Base-by-base conservation (phyloP, 2,797 vertebrate genomes). In the Parauchenoglanis ngamensis region DNA sequence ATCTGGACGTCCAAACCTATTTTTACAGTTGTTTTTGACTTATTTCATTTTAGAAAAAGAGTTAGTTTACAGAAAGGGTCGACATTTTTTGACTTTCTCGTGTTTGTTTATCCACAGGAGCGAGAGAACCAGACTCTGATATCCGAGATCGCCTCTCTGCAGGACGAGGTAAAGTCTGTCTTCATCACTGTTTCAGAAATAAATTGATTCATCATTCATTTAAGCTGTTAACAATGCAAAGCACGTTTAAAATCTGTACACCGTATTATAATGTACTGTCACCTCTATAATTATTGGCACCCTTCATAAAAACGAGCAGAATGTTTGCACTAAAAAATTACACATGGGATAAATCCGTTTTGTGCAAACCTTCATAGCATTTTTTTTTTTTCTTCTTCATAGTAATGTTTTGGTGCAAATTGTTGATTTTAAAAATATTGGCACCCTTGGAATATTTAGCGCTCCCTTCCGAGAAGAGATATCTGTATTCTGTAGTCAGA, bases 101-200 rank as follows among this genome's bases (percentile, higher is more conserved):
- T 61, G 19, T 75, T 56, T n/a, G 2, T 77, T 85, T 67, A 0
- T 4, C 23, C 15, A 0, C 90, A 99, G 98, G 96, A 97, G 90
- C 95, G 93, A 85, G 97, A 99, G 92, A 98, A 97, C 91, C 95
- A 96, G 56, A 91, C 93, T 88, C 95, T 98, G 11, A 90, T 97
- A 79, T 87, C 94, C 65, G 96, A 97, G 92, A 96, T 98, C 68
- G 88, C 93, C 7, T 93, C 93, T 89, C 96, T 98, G 8, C 96
- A 98, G 91, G 97, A 98, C 85, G 97, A 98, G 97, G 97, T 98
- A 96, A 23, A 75, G 1, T 65, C 35, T 35, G 11, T 31, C 70
- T 59, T 23, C 52, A 72, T 23, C 52, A 72, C 28, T 0, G 23
- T 46, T 19, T 52, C 7, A 5, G 21, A 49, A 67, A 5, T 40